Percentiles rank a stretch among this genome's conserved stretches.
Evolutionary conservation across 2,888 invertebrate species (phyloP).

Genomic region (Eueremaeus valkanovi): DNA sequence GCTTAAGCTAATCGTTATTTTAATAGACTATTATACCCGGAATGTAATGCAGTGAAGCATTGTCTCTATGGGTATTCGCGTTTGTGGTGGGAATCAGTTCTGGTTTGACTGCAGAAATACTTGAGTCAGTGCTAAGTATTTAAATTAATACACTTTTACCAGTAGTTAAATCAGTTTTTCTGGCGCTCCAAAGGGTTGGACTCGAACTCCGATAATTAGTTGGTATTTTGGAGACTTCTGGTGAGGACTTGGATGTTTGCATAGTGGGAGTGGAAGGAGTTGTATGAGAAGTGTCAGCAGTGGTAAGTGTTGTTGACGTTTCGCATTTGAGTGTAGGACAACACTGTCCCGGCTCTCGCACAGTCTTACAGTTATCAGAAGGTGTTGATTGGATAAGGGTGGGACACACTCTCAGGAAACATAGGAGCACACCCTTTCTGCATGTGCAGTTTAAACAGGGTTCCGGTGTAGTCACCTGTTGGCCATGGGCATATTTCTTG

Average conservation of each 20-base stretch:
- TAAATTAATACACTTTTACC: not conserved
- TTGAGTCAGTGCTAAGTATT: too few relatives aligned
- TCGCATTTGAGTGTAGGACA: constrained; percentile 73
- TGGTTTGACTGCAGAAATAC: too few relatives aligned
- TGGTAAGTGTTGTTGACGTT: not conserved
- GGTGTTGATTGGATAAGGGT: constrained; percentile 45
- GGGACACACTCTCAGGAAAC: constrained; percentile 71
- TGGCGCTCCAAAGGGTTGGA: not conserved
- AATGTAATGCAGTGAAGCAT: too few relatives aligned
- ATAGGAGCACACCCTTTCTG: constrained; percentile 66
- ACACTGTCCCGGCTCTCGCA: constrained; percentile 55
- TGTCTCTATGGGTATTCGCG: not conserved
- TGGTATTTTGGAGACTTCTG: not conserved
- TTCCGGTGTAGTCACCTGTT: constrained; percentile 62
- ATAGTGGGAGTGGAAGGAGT: constrained; percentile 9
- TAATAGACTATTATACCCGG: not conserved
- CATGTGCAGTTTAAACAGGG: constrained; percentile 75
- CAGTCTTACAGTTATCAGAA: constrained; percentile 30
- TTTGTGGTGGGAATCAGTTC: too few relatives aligned
- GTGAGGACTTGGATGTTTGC: not conserved
- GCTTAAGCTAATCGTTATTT: not conserved
- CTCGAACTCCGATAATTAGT: not conserved
- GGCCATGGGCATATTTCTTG: constrained; percentile 63
- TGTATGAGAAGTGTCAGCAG: constrained; percentile 31
- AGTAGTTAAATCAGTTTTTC: not conserved